A percentile compares a stretch with the other conserved stretches of the same genome.
Evolutionary conservation across 2,888 invertebrate species (phyloP).

Genomic region (Drosophila barbarae): DNA sequence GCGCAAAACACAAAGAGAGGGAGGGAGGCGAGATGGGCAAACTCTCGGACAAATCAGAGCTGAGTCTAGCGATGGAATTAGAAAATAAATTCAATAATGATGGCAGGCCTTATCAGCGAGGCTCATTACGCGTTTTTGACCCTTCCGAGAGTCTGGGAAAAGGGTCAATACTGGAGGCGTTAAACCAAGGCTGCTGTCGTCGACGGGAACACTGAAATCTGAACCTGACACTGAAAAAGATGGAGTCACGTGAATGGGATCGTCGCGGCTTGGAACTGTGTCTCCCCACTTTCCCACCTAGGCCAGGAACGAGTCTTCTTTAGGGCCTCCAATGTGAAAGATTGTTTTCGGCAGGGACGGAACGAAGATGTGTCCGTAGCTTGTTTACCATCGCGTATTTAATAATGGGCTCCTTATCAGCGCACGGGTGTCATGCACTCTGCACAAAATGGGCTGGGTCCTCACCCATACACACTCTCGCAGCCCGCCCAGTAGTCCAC

Average conservation of each 20-base stretch:
- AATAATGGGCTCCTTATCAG: slow-evolving; percentile 58
- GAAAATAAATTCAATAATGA: slow-evolving; percentile 64
- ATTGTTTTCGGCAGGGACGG: slow-evolving; percentile 6
- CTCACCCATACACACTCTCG: slow-evolving; percentile 15
- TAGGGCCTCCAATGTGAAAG: slow-evolving; percentile 1
- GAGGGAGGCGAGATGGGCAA: slow-evolving; percentile 35
- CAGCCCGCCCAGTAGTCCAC: slow-evolving; percentile 7
- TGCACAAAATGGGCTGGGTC: slow-evolving; percentile 60
- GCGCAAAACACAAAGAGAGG: slow-evolving; percentile 46
- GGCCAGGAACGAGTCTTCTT: slow-evolving; percentile 24
- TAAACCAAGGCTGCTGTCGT: slow-evolving; percentile 30
- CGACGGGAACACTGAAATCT: slow-evolving; percentile 12
- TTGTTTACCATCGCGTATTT: slow-evolving; percentile 45
- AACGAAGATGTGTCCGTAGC: slow-evolving; percentile 5
- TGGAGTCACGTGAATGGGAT: slow-evolving; percentile 53
- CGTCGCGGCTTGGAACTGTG: not conserved
- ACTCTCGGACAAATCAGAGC: slow-evolving; percentile 26
- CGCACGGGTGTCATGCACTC: slow-evolving; percentile 58
- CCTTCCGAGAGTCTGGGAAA: slow-evolving; percentile 48
- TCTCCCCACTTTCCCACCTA: slow-evolving; percentile 26
- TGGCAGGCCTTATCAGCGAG: slow-evolving; percentile 49
- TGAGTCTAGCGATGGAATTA: slow-evolving; percentile 37
- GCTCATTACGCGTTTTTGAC: slow-evolving; percentile 57
- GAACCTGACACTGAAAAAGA: slow-evolving; percentile 62
- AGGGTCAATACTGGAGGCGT: slow-evolving; percentile 53